Conservation (phyloP, 1,140 invertebrate species). For the Drosophila trapezifrons region DNA sequence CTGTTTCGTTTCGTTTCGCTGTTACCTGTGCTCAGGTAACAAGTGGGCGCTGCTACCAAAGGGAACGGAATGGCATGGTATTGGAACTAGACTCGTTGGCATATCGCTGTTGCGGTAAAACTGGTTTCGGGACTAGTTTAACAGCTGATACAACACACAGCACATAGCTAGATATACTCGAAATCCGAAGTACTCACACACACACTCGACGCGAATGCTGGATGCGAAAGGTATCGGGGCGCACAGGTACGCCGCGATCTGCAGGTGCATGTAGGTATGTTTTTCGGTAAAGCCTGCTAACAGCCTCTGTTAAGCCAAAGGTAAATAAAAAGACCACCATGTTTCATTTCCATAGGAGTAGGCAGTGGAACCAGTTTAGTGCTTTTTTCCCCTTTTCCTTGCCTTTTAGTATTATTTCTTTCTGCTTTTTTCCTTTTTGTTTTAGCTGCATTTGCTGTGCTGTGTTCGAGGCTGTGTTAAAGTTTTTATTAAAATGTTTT, state of each 20-base stretch:
- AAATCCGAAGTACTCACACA: constrained; percentile 12
- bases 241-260: constrained; percentile 58
- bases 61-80: constrained; percentile 27
- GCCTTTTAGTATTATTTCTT: constrained; percentile 24
- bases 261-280: constrained; percentile 64
- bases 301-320: constrained; percentile 68
- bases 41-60: constrained; percentile 49
- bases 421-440: constrained; percentile 50
- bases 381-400: constrained; percentile 35
- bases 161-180: constrained; percentile 8
- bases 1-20: constrained; percentile 40
- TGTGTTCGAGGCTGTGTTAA: constrained; percentile 38
- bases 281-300: constrained; percentile 51
- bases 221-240: constrained; percentile 36
- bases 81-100: constrained; percentile 34
- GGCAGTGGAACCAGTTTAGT: constrained; percentile 58
- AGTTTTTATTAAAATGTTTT: constrained; percentile 60
- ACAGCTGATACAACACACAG: constrained; percentile 56
- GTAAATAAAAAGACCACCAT: constrained; percentile 69
- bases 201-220: not conserved
- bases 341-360: constrained; percentile 66
- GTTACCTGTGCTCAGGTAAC: constrained; percentile 37
- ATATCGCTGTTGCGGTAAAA: constrained; percentile 52
- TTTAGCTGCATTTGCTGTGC: constrained; percentile 34
- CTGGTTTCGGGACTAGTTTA: constrained; percentile 56